Conservation (phyloP, 2,888 invertebrate species). For the Ariolimax columbianus region DNA sequence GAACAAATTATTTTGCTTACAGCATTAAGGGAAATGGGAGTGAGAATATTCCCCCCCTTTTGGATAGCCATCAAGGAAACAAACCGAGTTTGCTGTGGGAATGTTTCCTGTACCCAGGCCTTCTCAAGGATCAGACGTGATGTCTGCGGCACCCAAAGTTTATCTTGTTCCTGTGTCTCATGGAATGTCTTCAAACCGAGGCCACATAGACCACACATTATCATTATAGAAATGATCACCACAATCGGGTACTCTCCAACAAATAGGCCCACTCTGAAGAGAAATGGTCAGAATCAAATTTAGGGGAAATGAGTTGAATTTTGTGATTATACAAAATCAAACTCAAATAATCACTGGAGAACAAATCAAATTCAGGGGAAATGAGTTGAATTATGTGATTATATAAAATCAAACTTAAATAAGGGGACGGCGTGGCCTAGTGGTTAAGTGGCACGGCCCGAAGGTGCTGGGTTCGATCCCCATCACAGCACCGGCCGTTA, state of each 20-base stretch:
- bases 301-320: no score
- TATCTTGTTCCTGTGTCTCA: slow-evolving; percentile 65
- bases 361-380: no score
- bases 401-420: no score
- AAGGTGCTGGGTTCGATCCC: no score
- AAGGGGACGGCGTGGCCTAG: no score
- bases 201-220: slow-evolving; percentile 66
- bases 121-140: slow-evolving; percentile 66
- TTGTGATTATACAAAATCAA: no score
- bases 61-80: slow-evolving; percentile 61
- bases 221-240: slow-evolving; percentile 60
- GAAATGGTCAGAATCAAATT: not conserved
- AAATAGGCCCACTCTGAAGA: slow-evolving; percentile 63
- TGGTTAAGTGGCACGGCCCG: no score
- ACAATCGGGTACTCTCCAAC: slow-evolving; percentile 65
- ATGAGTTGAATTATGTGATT: no score
- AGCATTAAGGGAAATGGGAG: slow-evolving; percentile 60
- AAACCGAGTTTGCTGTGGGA: slow-evolving; percentile 66
- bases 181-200: slow-evolving; percentile 68
- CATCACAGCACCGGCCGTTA: no score
- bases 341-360: no score
- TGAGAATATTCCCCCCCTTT: slow-evolving; percentile 59
- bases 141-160: slow-evolving; percentile 69
- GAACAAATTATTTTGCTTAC: slow-evolving; percentile 57
- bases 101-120: slow-evolving; percentile 63